Evolutionary conservation across 2,113 vertebrate species (phyloP), one percentile per base, ranked within the genome.

Genomic region (Eira barbara): DNA sequence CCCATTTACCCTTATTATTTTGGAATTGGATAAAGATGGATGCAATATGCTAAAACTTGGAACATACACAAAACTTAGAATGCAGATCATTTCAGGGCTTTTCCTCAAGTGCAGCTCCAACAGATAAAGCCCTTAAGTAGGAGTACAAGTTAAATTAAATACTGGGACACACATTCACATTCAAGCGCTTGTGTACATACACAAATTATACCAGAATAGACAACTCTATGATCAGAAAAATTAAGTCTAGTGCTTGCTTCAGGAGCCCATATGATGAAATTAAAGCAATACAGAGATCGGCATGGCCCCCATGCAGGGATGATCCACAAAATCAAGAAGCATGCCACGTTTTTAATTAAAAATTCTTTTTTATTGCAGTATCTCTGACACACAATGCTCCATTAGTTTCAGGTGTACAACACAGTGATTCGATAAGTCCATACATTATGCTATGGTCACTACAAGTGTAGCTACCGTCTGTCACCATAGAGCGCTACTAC

Each of bases 1-100:
- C 6, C 0, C 34, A 10, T 2, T 63, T 12, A 17, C 7, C 5
- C 61, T 63, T 10, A 9, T 55, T 8, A 0, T 0, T 20, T 82
- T 52, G 6, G 18, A 36, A 61, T 13, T 57, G 6, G 3, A 27
- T 82, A 93, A 91, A 95, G 13, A 47, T 21, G 73, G 20, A 27
- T 65, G n/a, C 90, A 95, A 79, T 85, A 84, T 55, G 92, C 52
- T 74, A 45, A 96, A 84, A 80, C 29, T 82, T 67, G 34, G 3
- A 91, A 29, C 11, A 61, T 27, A 47, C 39, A 34, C n/a, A 93
- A 84, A 94, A 85, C 5, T 76, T 76, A 47, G 0, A 74, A 59
- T 78, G 21, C 11, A 95, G 36, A 73, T 92, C 82, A 78, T 81
- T 74, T 87, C 7, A 94, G 10, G 12, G 45, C 12, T 95, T 93